Conservation (phyloP, 2,113 vertebrate genomes). For the Tragelaphus buxtoni region DNA sequence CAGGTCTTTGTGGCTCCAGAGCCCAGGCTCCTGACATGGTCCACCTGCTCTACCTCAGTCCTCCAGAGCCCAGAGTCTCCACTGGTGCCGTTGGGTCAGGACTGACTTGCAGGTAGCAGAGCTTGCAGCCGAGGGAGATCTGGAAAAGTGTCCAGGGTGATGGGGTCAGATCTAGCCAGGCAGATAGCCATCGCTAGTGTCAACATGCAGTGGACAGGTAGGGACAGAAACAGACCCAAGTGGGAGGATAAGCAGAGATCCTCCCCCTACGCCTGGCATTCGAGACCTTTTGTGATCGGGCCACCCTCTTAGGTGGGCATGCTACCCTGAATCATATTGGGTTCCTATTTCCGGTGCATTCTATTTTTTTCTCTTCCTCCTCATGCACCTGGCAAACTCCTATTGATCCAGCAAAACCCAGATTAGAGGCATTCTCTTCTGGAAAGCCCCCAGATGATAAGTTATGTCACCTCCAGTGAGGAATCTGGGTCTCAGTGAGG, state of each 20-base stretch:
- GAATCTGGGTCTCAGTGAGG: neutral
- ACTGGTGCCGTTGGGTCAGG: fast-evolving
- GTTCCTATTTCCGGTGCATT: neutral
- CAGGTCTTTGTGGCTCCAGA: neutral
- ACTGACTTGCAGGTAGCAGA: neutral
- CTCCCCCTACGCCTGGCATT: neutral
- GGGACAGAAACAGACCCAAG: neutral
- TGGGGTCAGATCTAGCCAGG: neutral
- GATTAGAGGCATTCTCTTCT: neutral
- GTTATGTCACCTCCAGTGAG: neutral
- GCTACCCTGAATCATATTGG: neutral
- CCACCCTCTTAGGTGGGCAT: neutral
- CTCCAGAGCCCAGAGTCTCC: neutral
- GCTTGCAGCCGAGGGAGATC: fast-evolving
- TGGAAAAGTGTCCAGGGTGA: neutral
- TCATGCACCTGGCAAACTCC: neutral
- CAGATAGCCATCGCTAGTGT: neutral
- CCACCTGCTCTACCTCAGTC: neutral
- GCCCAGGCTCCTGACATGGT: neutral
- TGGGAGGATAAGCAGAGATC: neutral
- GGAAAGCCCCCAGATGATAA: neutral
- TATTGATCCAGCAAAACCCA: neutral
- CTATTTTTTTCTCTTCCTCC: neutral
- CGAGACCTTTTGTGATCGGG: too few relatives aligned
- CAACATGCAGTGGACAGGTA: neutral